Conservation (phyloP, 2,888 invertebrate species). For the Augiades crinisus region DNA sequence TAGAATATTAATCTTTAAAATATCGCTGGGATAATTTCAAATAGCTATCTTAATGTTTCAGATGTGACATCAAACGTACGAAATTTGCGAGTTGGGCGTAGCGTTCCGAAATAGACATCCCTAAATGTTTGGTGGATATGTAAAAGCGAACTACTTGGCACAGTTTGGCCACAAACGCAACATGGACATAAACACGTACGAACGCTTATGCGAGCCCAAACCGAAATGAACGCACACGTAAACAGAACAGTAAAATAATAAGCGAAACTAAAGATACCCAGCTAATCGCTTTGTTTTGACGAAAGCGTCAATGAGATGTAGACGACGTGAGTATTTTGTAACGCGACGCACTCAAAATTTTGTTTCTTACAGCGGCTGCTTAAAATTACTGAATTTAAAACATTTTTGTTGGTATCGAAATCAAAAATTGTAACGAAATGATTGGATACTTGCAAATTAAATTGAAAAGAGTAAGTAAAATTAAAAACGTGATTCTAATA, state of each 20-base stretch:
- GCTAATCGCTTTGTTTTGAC: constrained; percentile 20
- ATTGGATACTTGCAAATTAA: too few relatives aligned
- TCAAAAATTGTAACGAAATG: too few relatives aligned
- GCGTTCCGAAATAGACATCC: constrained; percentile 4
- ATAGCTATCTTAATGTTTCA: background rate
- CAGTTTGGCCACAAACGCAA: constrained; percentile 8
- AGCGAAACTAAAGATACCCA: constrained; percentile 19
- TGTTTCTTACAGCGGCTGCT: background rate
- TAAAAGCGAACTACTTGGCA: constrained; percentile 10
- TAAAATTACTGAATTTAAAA: background rate
- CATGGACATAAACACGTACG: constrained; percentile 16
- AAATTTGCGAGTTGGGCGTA: background rate
- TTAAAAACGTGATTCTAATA: too few relatives aligned
- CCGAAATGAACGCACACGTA: constrained; percentile 11
- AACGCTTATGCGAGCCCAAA: background rate
- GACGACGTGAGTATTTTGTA: constrained; percentile 1
- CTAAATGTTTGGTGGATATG: constrained; percentile 1
- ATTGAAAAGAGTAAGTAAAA: too few relatives aligned
- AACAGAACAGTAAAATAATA: constrained; percentile 22
- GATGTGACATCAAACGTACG: background rate
- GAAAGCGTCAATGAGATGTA: constrained; percentile 11
- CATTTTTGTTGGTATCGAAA: background rate
- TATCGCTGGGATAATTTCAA: constrained; percentile 1
- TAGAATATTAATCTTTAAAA: constrained; percentile 12
- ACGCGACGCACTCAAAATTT: background rate